Percentiles rank a stretch among this genome's conserved stretches.
These are phyloP conservation scores for Notodonta dromedarius DNA, from an alignment of 2,888 invertebrate species.

Conservation along the genomic window DNA sequence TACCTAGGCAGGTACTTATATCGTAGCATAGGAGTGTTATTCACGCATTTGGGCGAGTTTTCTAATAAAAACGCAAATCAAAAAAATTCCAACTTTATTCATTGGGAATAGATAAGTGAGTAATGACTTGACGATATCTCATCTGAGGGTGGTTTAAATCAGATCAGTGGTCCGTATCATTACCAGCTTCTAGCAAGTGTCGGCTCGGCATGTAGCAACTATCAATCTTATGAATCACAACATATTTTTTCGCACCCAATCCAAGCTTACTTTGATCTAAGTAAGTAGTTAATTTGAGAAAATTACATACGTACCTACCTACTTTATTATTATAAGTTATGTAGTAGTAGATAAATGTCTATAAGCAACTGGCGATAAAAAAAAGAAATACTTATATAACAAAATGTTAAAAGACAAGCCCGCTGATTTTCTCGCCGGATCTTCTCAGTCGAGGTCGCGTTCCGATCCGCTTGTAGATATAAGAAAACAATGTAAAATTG, in stretches of 20 bases:
- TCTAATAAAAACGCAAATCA: background rate
- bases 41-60: background rate
- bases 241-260: conserved; percentile 38
- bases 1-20: too few species aligned
- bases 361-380: too few species aligned
- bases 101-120: conserved; percentile 18
- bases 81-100: conserved; percentile 1
- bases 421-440: too few species aligned
- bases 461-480: too few species aligned
- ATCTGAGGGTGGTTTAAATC: conserved; percentile 49
- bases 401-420: too few species aligned
- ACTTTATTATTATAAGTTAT: background rate
- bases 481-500: too few species aligned
- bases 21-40: background rate
- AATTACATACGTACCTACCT: background rate
- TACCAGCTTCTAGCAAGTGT: conserved; percentile 52
- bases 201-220: conserved; percentile 50
- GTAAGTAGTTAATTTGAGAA: conserved; percentile 17
- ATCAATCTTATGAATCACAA: conserved; percentile 49
- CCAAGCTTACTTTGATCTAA: conserved; percentile 30
- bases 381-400: too few species aligned
- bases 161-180: conserved; percentile 65
- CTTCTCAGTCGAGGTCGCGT: too few species aligned
- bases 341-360: too few species aligned
- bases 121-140: conserved; percentile 51